Base-by-base conservation (phyloP, 2,113 vertebrate genomes). In the Xiphorhynchus elegans region DNA sequence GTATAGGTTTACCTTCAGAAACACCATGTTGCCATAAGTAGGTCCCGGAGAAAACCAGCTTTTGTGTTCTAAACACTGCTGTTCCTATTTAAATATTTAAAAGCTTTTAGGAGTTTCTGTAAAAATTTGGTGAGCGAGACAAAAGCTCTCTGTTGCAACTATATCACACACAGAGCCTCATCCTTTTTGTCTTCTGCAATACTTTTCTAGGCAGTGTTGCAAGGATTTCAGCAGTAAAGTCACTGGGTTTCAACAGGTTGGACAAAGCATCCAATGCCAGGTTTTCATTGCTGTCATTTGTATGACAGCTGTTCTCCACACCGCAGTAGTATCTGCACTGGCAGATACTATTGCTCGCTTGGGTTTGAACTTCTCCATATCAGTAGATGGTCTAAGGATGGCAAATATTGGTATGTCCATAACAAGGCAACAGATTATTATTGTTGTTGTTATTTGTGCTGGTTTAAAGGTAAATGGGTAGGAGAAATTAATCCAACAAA, bases 121-220 rank as follows among this genome's bases (percentile, higher is more conserved):
- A 50, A 67, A 26, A 79, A 50, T 46, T 35, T 52, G 26, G 18
- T 35, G 11, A 80, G 39, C 29, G 64, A 75, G 37, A 73, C 5
- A 62, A 77, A 86, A 46, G 4, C 18, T 29, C 13, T 25, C 33
- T 82, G 5, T 26, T 46, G 5, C 21, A 56, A 70, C n/a, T 26
- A 17, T 4, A 6, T 35, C 14, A 23, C 13, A 50, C 0, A 0
- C 24, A 72, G 40, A 56, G 31, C 16, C 35, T 62, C 0, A 0
- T 39, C 26, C 17, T 89, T 83, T 44, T 18, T n/a, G 33, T 69
- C 56, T 82, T 46, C 25, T 39, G 4, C 14, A 60, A 8, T 31
- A 28, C 9, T 42, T 79, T 82, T 83, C 53, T 44, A 92, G 17
- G 8, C 20, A 63, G 26, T 10, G 2, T 52, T 9, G 0, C 44